Percentiles rank a stretch among this genome's conserved stretches.
These are phyloP conservation scores for Daboia siamensis DNA, from an alignment of 2,113 vertebrate species.

Conservation along the genomic window DNA sequence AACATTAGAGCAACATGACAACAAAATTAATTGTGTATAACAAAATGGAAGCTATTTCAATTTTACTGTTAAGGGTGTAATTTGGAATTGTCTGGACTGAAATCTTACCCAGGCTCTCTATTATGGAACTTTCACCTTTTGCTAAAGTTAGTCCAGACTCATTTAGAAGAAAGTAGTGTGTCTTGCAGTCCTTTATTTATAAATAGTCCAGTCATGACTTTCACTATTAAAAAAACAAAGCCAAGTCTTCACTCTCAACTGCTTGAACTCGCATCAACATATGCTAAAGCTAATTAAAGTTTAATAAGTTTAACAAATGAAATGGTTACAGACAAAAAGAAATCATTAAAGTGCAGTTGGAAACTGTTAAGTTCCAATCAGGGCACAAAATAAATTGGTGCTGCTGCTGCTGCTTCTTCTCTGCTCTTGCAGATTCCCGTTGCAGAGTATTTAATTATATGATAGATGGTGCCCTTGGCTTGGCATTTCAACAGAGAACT, in stretches of 20 bases:
- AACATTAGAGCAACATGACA: conserved; percentile 12
- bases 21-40: not conserved
- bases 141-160: conserved; percentile 2
- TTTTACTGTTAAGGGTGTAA: conserved; percentile 17
- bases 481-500: conserved; percentile 64
- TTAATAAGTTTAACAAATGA: conserved; percentile 89
- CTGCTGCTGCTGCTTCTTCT: conserved; percentile 56
- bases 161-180: conserved; percentile 39
- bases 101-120: not conserved
- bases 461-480: conserved; percentile 61
- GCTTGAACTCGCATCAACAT: conserved; percentile 70
- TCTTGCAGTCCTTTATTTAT: conserved; percentile 70
- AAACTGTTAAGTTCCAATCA: conserved; percentile 69
- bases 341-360: conserved; percentile 77
- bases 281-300: conserved; percentile 88
- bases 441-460: conserved; percentile 66
- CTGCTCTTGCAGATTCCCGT: conserved; percentile 61
- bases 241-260: conserved; percentile 66
- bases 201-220: conserved; percentile 68
- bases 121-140: not conserved
- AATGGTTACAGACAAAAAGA: conserved; percentile 75
- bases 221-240: conserved; percentile 75
- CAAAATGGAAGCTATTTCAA: not conserved
- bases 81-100: not conserved
- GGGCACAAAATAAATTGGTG: conserved; percentile 71